Conservation (phyloP, 2,888 invertebrate genomes). For the Mystacides longicornis region DNA sequence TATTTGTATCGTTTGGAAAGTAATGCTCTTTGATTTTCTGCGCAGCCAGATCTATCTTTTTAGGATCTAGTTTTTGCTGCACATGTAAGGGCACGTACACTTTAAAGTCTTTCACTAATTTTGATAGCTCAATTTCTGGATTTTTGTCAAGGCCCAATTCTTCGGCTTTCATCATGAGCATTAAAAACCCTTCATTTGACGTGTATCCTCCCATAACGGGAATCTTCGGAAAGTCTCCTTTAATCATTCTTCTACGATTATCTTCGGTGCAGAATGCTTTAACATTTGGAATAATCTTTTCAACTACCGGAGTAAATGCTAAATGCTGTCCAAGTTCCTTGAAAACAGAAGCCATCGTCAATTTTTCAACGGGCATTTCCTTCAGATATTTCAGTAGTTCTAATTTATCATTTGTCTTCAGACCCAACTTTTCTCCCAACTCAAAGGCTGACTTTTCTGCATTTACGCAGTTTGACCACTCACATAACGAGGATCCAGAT, state of each 20-base stretch:
- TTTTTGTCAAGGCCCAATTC: background rate
- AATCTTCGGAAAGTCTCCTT: slow-evolving; percentile 33
- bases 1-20: slow-evolving; percentile 25
- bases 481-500: slow-evolving; percentile 8
- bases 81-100: slow-evolving; percentile 29
- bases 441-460: background rate
- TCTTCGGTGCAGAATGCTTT: slow-evolving; percentile 32
- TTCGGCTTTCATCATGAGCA: slow-evolving; percentile 12
- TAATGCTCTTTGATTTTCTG: slow-evolving; percentile 29
- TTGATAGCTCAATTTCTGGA: slow-evolving; percentile 6
- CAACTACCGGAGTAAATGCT: background rate
- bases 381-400: background rate
- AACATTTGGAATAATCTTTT: background rate
- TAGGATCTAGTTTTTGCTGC: slow-evolving; percentile 28
- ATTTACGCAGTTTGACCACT: background rate
- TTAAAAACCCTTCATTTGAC: slow-evolving; percentile 33
- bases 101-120: slow-evolving; percentile 28
- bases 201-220: slow-evolving; percentile 37
- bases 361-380: background rate
- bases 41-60: slow-evolving; percentile 26
- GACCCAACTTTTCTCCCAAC: background rate
- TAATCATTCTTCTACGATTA: slow-evolving; percentile 32
- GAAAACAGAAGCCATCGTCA: background rate
- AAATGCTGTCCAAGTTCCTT: background rate
- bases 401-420: background rate